Percentiles rank a stretch among this genome's conserved stretches.
Evolutionary conservation across 2,113 vertebrate genomes (phyloP).

Genomic region (Rhynchopsitta pachyrhyncha): DNA sequence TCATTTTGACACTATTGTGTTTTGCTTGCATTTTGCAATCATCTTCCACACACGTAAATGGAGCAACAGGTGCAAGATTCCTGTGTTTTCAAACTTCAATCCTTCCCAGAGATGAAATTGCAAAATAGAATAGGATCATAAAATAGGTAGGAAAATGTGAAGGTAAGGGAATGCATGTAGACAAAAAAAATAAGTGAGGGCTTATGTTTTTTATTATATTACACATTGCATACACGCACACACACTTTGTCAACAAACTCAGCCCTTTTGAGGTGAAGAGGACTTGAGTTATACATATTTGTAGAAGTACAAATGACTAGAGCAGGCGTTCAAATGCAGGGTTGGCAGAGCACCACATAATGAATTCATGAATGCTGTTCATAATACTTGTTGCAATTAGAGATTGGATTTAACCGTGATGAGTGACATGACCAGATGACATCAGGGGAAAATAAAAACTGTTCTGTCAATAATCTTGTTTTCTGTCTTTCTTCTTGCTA

Average conservation of each 20-base stretch:
- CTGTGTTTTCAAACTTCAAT: not conserved
- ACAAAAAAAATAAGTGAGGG: not conserved
- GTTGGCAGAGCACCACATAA: not conserved
- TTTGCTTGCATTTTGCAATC: not conserved
- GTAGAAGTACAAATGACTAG: not conserved
- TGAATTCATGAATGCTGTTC: constrained; percentile 5
- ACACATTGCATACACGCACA: not conserved
- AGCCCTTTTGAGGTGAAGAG: not conserved
- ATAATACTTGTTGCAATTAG: not conserved
- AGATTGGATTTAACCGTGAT: not conserved
- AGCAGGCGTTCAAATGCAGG: not conserved
- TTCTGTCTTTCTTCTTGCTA: not conserved
- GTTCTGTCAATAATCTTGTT: not conserved
- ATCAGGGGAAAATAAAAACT: constrained; percentile 26
- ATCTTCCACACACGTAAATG: not conserved
- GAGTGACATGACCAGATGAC: constrained; percentile 23
- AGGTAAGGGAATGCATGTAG: not conserved
- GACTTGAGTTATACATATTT: not conserved
- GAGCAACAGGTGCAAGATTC: not conserved
- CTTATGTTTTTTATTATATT: not conserved
- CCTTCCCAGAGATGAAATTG: not conserved
- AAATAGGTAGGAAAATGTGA: not conserved
- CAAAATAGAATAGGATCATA: not conserved
- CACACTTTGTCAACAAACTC: not conserved
- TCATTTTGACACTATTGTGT: not conserved